These are phyloP conservation scores for Eupithecia vulgata DNA, from an alignment of 2,888 invertebrate genomes.

Conservation along the genomic window DNA sequence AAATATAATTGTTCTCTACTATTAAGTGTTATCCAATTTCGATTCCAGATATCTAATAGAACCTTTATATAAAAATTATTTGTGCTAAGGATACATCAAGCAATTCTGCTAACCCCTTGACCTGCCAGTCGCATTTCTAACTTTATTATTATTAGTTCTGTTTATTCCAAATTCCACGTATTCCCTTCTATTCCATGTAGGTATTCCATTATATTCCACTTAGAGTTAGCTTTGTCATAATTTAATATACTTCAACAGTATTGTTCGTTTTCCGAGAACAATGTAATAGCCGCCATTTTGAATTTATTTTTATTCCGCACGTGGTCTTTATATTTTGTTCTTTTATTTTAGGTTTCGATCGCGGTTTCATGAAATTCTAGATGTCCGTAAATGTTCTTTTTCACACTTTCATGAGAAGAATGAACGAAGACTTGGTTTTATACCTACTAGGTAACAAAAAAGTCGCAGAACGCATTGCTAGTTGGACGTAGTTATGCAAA, in stretches of 20 bases:
- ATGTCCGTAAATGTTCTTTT: neutral
- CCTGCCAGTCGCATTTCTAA: neutral
- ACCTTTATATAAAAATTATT: neutral
- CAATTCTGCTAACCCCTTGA: neutral
- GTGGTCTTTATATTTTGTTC: neutral
- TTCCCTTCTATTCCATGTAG: neutral
- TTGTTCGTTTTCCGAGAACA: neutral
- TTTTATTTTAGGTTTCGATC: constrained; percentile 8
- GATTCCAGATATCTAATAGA: neutral
- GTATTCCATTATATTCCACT: neutral
- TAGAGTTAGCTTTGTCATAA: neutral
- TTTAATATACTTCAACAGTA: neutral
- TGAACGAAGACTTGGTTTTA: neutral
- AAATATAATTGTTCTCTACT: too few species aligned
- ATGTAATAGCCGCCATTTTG: neutral
- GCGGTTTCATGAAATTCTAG: neutral
- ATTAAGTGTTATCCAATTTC: neutral
- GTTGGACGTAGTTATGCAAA: too few species aligned
- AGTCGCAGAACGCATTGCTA: neutral
- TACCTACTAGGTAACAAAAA: too few species aligned
- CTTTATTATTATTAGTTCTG: neutral
- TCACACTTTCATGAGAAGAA: neutral
- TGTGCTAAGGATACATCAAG: neutral
- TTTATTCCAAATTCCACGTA: neutral
- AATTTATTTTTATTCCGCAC: neutral